Base-by-base conservation (phyloP, 2,113 vertebrate genomes). In the Pluvianellus socialis region DNA sequence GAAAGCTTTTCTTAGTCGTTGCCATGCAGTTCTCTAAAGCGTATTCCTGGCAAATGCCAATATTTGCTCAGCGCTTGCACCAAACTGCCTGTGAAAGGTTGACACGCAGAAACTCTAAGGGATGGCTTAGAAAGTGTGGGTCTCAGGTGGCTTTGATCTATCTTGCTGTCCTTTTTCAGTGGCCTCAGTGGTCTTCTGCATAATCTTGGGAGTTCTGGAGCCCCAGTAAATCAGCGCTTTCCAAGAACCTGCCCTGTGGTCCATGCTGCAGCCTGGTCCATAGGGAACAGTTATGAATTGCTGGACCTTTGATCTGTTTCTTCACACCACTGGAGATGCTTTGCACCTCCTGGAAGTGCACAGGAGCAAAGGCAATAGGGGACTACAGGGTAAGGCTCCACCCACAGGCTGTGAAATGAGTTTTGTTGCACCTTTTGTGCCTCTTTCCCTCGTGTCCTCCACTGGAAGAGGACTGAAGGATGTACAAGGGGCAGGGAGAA, bases 1-100 rank as follows among this genome's bases (percentile, higher is more conserved):
- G 81, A 90, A 97, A 91, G 75, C 55, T 95, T 97, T 97, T 96
- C 97, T 91, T 97, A 98, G 94, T 84, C 80, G 95, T 90, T 96
- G 93, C 93, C 92, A 80, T 2, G 12, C 86, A 91, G 95, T 93
- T 97, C 92, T 94, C 90, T 84, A 83, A 97, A 96, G 96, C 82
- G 52, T 86, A 74, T 92, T 96, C 91, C 93, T 97, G 92, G 93
- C 94, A 97, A 95, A 90, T 76, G 75, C 59, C 86, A 84, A 35
- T 66, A 80, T 86, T 94, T 91, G 94, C 90, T 94, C 58, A 65
- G 65, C 1, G 1, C 88, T 96, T 92, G 73, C 62, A 88, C 88
- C 76, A 79, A 68, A 61, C 73, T 75, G 80, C 76, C 26, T 61
- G 61, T 49, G 58, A 83, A 76, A 88, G 88, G 66, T 28, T 88